Evolutionary conservation across 1,140 invertebrate species (phyloP).

Genomic region (Rhagoletis pomonella): DNA sequence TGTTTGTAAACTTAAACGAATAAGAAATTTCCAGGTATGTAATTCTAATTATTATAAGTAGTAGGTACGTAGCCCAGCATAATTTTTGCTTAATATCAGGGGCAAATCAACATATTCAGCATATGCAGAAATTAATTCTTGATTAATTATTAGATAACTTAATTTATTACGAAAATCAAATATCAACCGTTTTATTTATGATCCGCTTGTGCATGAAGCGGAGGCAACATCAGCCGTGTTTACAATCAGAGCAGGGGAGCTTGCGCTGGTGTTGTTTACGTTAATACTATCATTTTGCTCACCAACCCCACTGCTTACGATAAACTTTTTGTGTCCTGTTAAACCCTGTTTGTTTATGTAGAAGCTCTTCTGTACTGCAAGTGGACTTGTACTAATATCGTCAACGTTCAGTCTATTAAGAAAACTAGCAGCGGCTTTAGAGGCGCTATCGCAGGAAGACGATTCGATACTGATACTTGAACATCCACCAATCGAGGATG

Average conservation of each 20-base stretch:
- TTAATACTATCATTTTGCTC: slow-evolving; percentile 46
- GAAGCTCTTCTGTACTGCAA: slow-evolving; percentile 37
- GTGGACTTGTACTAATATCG: slow-evolving; percentile 42
- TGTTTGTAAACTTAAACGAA: not conserved
- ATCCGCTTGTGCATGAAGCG: not conserved
- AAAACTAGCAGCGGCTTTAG: slow-evolving; percentile 45
- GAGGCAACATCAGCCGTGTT: not conserved
- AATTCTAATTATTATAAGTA: not conserved
- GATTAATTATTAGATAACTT: not conserved
- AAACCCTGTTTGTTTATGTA: slow-evolving; percentile 47
- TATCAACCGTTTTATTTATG: not conserved
- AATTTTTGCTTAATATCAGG: not conserved
- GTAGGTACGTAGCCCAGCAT: not conserved
- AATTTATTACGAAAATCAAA: not conserved
- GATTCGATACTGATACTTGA: slow-evolving; percentile 47
- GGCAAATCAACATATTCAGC: not conserved
- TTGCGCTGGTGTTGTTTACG: slow-evolving; percentile 18
- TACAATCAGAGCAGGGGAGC: not conserved
- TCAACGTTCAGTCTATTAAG: slow-evolving; percentile 51
- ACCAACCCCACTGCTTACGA: slow-evolving; percentile 35
- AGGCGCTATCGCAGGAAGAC: slow-evolving; percentile 28
- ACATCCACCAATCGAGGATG: slow-evolving; percentile 65
- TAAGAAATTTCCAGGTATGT: not conserved
- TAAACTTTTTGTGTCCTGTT: slow-evolving; percentile 35
- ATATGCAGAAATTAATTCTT: not conserved